Conservation (phyloP, 1,140 invertebrate genomes). For the Drosophila nigromelanica region DNA sequence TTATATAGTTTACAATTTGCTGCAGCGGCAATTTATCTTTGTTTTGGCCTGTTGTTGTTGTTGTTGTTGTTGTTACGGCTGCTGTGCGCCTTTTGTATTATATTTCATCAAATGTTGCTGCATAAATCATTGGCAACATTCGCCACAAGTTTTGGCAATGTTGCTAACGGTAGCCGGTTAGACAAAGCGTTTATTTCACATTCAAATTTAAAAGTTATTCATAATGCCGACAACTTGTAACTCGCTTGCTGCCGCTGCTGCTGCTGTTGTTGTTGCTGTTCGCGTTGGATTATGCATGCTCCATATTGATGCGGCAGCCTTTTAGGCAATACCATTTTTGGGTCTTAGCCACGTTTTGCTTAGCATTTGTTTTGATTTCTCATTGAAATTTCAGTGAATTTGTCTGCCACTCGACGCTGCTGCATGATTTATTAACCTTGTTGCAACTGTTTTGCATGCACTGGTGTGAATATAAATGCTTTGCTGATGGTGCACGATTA, state of each 20-base stretch:
- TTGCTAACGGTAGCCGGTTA: constrained; percentile 75
- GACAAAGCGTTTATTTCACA: constrained; percentile 82
- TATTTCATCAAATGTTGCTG: constrained; percentile 80
- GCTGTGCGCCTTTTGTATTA: constrained; percentile 76
- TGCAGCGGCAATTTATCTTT: constrained; percentile 73
- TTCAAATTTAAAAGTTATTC: constrained; percentile 82
- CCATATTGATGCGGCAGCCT: constrained; percentile 72
- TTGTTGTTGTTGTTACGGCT: constrained; percentile 32
- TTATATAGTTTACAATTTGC: constrained; percentile 80
- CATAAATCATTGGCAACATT: constrained; percentile 72
- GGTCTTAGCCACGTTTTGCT: constrained; percentile 54
- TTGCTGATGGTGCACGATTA: constrained; percentile 69
- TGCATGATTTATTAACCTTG: constrained; percentile 78
- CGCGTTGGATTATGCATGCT: constrained; percentile 45
- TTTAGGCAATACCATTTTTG: constrained; percentile 63
- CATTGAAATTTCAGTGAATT: constrained; percentile 72
- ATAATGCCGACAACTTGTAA: constrained; percentile 69
- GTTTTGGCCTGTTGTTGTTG: constrained; percentile 37
- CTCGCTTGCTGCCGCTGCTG: constrained; percentile 21
- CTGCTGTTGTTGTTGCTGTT: constrained; percentile 9
- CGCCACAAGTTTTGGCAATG: constrained; percentile 57
- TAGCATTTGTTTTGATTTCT: constrained; percentile 71
- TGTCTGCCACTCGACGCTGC: constrained; percentile 71
- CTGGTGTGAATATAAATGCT: constrained; percentile 77
- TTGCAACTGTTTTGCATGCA: constrained; percentile 50